Conservation (phyloP, 2,113 vertebrate species). For the Amphiprion ocellaris region DNA sequence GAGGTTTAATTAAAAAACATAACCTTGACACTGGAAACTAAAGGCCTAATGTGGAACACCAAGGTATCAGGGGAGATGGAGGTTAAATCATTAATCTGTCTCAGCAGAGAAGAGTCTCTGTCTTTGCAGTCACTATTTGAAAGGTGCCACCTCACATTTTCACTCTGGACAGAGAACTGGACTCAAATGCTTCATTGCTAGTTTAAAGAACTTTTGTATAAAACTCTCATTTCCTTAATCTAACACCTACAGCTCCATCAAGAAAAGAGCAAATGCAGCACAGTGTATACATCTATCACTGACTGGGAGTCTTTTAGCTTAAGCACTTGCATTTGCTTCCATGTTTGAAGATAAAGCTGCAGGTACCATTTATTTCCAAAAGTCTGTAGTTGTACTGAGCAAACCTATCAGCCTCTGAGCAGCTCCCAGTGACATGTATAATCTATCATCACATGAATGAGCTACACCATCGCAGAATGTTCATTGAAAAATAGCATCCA, state of each 20-base stretch:
- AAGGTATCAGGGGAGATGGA: constrained; percentile 27
- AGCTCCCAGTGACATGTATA: constrained; percentile 15
- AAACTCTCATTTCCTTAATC: constrained; percentile 29
- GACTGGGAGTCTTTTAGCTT: constrained; percentile 8
- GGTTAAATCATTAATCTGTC: constrained; percentile 37
- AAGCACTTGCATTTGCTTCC: background rate
- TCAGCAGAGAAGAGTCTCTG: constrained; percentile 8
- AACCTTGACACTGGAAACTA: constrained; percentile 15
- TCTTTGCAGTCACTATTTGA: constrained; percentile 15
- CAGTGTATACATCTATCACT: constrained; percentile 35
- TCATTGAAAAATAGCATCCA: constrained; percentile 5
- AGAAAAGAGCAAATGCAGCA: constrained; percentile 28
- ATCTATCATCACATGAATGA: constrained; percentile 39
- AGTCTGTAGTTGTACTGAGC: background rate
- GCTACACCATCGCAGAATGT: background rate
- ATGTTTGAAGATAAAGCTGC: constrained; percentile 50
- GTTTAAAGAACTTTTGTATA: background rate
- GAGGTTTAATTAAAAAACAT: constrained; percentile 10
- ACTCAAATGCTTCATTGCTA: constrained; percentile 10
- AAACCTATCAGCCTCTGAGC: constrained; percentile 10
- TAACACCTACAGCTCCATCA: constrained; percentile 24
- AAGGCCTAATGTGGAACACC: constrained; percentile 34
- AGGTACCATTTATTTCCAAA: constrained; percentile 34
- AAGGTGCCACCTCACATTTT: background rate
- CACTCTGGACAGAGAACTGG: background rate